A percentile compares a stretch with the other conserved stretches of the same genome.
phyloP scores from a whole-genome alignment of 2,888 invertebrate species.

The Melinopterus prodromus region DNA sequence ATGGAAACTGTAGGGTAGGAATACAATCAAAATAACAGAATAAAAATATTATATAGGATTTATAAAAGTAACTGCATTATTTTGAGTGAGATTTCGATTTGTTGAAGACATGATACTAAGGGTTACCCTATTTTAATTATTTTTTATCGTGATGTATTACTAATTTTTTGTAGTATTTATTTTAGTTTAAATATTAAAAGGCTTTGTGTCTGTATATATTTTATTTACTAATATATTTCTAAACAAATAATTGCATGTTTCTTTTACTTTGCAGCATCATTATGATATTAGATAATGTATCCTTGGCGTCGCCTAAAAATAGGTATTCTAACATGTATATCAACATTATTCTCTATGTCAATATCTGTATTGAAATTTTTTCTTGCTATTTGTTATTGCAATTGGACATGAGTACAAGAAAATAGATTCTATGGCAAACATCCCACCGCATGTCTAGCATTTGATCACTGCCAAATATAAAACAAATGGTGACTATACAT shows the following conservation, averaged over 20 bases:
- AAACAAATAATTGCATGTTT: not conserved
- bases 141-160: not conserved
- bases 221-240: constrained; percentile 4
- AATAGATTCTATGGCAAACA: too few relatives aligned
- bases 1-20: not conserved
- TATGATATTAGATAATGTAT: too few relatives aligned
- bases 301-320: too few relatives aligned
- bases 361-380: too few relatives aligned
- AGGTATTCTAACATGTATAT: too few relatives aligned
- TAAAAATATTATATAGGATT: not conserved
- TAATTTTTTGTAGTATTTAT: not conserved
- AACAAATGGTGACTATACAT: too few relatives aligned
- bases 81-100: not conserved
- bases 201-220: not conserved
- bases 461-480: too few relatives aligned
- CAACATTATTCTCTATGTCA: too few relatives aligned
- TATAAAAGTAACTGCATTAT: not conserved
- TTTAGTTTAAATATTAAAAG: not conserved
- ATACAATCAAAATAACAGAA: not conserved
- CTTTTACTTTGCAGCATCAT: too few relatives aligned
- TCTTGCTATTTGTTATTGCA: too few relatives aligned
- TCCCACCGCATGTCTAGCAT: too few relatives aligned
- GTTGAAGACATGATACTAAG: not conserved
- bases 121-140: not conserved
- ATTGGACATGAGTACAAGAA: too few relatives aligned